Evolutionary conservation across 2,888 invertebrate genomes (phyloP).

Genomic region (Gryllus longicercus): DNA sequence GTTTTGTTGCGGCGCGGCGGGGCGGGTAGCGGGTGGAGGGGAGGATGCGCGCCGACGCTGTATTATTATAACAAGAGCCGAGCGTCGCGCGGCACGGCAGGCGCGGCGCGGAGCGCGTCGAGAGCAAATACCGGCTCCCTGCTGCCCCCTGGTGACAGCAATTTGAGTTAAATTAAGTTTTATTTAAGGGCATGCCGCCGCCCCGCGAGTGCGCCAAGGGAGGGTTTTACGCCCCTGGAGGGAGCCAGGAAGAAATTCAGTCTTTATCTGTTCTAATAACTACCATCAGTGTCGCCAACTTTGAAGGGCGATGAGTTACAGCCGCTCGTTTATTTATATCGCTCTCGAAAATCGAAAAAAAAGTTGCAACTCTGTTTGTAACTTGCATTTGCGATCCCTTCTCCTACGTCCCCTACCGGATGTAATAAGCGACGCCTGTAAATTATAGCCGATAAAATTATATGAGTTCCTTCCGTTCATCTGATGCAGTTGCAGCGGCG

Average conservation of each 20-base stretch:
- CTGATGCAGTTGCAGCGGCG: background rate
- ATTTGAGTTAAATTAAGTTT: slow-evolving; percentile 2
- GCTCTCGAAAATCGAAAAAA: background rate
- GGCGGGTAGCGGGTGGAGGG: too few relatives aligned
- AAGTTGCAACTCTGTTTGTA: slow-evolving; percentile 1
- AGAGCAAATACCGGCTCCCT: too few relatives aligned
- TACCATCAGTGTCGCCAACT: slow-evolving; percentile 1
- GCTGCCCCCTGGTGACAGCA: background rate
- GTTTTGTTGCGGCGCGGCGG: too few relatives aligned
- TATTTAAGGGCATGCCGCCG: background rate
- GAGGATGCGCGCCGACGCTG: too few relatives aligned
- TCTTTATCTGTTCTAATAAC: slow-evolving; percentile 8
- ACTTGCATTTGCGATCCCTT: background rate
- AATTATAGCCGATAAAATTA: slow-evolving; percentile 10
- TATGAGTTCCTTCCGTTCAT: background rate
- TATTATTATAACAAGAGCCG: too few relatives aligned
- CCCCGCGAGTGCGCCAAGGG: too few relatives aligned
- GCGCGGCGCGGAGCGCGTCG: too few relatives aligned
- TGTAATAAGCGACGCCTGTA: background rate
- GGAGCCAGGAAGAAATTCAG: background rate
- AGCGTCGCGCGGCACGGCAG: too few relatives aligned
- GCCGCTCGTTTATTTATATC: slow-evolving; percentile 5
- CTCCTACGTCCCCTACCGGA: background rate
- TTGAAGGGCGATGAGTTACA: background rate
- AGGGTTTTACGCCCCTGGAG: too few relatives aligned